These are phyloP conservation scores for Himalopsyche japonica DNA, from an alignment of 2,888 invertebrate genomes.

Conservation along the genomic window DNA sequence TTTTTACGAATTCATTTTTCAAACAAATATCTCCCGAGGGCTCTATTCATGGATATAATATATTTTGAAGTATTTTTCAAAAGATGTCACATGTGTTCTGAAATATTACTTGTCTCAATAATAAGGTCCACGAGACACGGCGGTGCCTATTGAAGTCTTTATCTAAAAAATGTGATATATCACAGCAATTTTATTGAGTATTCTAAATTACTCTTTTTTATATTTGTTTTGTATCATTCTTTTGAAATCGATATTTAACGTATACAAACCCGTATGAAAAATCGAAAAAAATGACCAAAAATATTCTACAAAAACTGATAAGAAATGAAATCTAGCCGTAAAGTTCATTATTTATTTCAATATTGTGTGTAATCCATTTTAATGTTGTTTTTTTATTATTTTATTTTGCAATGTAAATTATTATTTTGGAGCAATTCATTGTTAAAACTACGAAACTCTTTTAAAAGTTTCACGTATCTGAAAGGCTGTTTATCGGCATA, in stretches of 20 bases:
- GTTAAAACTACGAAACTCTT: no score
- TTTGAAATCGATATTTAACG: background rate
- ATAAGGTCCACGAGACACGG: background rate
- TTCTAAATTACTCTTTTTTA: background rate
- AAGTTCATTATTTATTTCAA: no score
- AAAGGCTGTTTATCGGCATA: no score
- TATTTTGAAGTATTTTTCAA: conserved; percentile 20
- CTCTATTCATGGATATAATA: conserved; percentile 13
- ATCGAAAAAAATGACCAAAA: no score
- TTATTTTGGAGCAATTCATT: no score
- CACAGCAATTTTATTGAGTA: background rate
- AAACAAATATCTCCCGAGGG: conserved; percentile 29
- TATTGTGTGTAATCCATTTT: no score
- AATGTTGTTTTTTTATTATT: no score
- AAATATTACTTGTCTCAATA: conserved; percentile 10
- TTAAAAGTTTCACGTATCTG: no score
- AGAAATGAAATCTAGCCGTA: no score
- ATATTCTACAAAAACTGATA: no score
- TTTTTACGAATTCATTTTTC: conserved; percentile 30
- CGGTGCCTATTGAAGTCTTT: background rate
- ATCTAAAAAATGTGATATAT: background rate
- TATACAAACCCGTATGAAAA: no score
- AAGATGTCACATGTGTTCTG: conserved; percentile 17
- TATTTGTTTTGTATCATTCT: background rate
- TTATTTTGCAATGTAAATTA: no score